A percentile compares a stretch with the other conserved stretches of the same genome.
phyloP scores from a whole-genome alignment of 2,888 invertebrate species.

The Acleris holmiana region DNA sequence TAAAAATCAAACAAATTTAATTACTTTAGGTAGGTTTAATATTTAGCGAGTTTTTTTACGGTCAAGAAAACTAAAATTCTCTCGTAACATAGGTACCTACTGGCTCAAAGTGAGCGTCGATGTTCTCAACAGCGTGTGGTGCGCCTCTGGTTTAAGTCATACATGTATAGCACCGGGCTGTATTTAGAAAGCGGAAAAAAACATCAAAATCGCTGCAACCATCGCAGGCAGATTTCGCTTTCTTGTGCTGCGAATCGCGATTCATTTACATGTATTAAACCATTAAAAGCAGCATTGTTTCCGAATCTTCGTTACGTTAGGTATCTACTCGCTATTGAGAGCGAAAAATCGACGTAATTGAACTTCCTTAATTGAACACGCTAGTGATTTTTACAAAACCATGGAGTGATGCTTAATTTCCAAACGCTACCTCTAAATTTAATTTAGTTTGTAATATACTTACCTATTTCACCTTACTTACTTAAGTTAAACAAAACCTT shows the following conservation, averaged over 20 bases:
- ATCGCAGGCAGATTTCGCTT: conserved; percentile 71
- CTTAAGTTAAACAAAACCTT: no score
- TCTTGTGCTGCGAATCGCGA: conserved; percentile 52
- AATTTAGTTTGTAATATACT: no score
- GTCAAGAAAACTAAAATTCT: no score
- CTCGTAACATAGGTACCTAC: no score
- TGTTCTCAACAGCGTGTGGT: conserved; percentile 5
- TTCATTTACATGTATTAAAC: conserved; percentile 64
- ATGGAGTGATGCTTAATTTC: conserved; percentile 1
- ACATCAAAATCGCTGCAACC: conserved; percentile 67
- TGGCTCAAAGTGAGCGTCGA: neutral
- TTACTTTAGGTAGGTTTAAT: neutral
- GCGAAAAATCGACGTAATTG: conserved; percentile 37
- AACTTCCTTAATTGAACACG: conserved; percentile 16
- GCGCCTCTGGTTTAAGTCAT: conserved; percentile 27
- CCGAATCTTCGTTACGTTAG: conserved; percentile 28
- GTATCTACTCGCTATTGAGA: conserved; percentile 36
- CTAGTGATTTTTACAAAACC: conserved; percentile 17
- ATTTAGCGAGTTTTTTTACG: no score
- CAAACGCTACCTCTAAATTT: no score
- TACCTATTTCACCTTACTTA: no score
- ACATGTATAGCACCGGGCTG: conserved; percentile 49
- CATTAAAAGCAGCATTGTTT: conserved; percentile 44
- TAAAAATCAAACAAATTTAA: conserved; percentile 10
- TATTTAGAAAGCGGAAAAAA: conserved; percentile 79